A percentile compares a stretch with the other conserved stretches of the same genome.
Conservation (phyloP, 1,140 invertebrate genomes). For the Chironomus striatipennis region DNA sequence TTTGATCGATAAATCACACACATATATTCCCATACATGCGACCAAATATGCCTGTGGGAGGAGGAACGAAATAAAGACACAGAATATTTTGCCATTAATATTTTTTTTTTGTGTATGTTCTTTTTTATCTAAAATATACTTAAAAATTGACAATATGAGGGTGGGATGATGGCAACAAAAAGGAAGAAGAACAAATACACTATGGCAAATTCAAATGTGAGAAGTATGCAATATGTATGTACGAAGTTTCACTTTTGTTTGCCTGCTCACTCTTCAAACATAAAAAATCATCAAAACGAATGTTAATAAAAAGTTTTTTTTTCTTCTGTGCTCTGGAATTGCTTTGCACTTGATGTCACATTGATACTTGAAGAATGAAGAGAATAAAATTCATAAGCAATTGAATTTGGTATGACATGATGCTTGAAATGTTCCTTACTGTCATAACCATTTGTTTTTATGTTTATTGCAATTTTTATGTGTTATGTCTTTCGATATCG, state of each 20-base stretch:
- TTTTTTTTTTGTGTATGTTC: background rate
- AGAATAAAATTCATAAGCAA: background rate
- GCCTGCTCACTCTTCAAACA: background rate
- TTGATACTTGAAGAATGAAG: background rate
- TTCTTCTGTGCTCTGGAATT: background rate
- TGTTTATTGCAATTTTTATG: conserved; percentile 10
- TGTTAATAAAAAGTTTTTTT: background rate
- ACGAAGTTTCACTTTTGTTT: background rate
- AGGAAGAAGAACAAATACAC: too few relatives aligned
- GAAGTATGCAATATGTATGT: background rate
- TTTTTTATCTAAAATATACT: background rate
- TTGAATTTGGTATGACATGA: background rate
- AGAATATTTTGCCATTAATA: background rate
- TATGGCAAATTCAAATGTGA: background rate
- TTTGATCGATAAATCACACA: background rate
- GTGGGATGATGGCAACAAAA: background rate
- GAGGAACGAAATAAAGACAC: background rate
- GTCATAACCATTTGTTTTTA: conserved; percentile 9
- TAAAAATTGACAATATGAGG: background rate
- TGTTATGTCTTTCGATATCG: conserved; percentile 8
- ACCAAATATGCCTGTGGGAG: background rate
- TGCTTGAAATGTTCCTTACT: background rate
- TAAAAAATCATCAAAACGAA: background rate
- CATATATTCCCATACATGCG: background rate
- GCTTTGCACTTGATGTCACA: background rate